Evolutionary conservation across 2,888 invertebrate species (phyloP).

Genomic region (Erynnis tages): DNA sequence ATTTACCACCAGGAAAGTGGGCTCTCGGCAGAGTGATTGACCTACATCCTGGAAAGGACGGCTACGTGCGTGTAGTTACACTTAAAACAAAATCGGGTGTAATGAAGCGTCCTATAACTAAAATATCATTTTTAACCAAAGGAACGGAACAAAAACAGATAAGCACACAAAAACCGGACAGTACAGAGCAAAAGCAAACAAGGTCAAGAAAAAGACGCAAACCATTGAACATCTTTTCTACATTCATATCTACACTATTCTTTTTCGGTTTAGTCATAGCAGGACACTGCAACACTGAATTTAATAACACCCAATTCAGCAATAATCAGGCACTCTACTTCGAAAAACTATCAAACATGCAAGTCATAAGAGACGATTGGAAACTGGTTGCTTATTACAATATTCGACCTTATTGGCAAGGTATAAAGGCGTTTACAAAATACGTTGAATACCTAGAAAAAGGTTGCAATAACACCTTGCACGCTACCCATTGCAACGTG

Average conservation of each 20-base stretch:
- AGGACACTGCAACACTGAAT: neutral
- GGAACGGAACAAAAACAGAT: neutral
- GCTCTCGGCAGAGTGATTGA: constrained; percentile 26
- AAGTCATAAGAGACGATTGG: constrained; percentile 5
- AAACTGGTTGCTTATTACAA: constrained; percentile 9
- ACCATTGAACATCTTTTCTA: neutral
- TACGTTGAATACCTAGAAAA: constrained; percentile 1
- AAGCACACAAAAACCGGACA: neutral
- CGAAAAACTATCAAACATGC: constrained; percentile 3
- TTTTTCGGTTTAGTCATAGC: neutral
- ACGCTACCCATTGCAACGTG: neutral
- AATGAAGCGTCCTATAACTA: constrained; percentile 25
- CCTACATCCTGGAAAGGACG: constrained; percentile 28
- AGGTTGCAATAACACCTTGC: neutral
- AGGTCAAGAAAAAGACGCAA: neutral
- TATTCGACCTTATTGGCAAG: constrained; percentile 4
- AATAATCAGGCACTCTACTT: constrained; percentile 2
- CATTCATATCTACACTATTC: neutral
- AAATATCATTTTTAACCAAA: constrained; percentile 23
- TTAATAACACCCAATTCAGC: neutral
- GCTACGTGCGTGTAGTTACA: constrained; percentile 27
- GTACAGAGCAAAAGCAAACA: neutral
- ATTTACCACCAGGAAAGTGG: constrained; percentile 31
- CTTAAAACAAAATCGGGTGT: constrained; percentile 27
- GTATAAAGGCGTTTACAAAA: neutral